Conservation (phyloP, 2,888 invertebrate species). For the Drosophila mayaguana region DNA sequence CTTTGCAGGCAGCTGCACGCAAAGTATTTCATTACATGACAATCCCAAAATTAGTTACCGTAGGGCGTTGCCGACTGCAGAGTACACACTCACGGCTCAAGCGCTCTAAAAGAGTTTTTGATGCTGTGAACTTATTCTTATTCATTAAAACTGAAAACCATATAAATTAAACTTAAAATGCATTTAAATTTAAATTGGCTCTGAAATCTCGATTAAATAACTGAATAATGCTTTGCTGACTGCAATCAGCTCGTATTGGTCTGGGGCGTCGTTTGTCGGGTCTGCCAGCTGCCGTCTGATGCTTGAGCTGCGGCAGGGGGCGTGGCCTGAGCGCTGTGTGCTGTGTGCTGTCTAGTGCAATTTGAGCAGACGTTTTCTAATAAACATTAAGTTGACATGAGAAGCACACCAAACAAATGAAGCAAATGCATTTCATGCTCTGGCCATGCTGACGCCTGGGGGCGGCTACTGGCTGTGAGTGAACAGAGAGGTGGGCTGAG, state of each 20-base stretch:
- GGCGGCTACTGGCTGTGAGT: slow-evolving; percentile 10
- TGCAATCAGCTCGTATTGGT: neutral
- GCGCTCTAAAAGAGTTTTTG: no score
- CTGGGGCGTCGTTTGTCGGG: neutral
- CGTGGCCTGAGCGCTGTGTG: slow-evolving; percentile 15
- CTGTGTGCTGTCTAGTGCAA: slow-evolving; percentile 38
- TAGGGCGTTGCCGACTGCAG: no score
- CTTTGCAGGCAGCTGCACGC: no score
- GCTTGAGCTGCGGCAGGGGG: slow-evolving; percentile 20
- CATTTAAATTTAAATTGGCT: neutral
- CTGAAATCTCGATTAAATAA: neutral
- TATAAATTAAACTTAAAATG: neutral
- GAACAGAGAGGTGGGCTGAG: neutral
- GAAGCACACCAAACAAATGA: slow-evolving; percentile 78
- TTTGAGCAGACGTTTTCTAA: slow-evolving; percentile 71
- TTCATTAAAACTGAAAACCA: no score
- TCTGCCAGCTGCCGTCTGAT: slow-evolving; percentile 24
- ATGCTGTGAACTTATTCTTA: no score
- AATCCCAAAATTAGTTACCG: no score
- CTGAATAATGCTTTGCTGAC: neutral
- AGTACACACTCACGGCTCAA: no score
- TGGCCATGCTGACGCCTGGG: slow-evolving; percentile 40
- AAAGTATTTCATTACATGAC: no score
- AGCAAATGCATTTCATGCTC: slow-evolving; percentile 73
- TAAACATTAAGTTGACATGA: slow-evolving; percentile 79